Percentiles rank a stretch among this genome's conserved stretches.
phyloP scores from a whole-genome alignment of 2,797 vertebrate species.

The Sternotherus odoratus region DNA sequence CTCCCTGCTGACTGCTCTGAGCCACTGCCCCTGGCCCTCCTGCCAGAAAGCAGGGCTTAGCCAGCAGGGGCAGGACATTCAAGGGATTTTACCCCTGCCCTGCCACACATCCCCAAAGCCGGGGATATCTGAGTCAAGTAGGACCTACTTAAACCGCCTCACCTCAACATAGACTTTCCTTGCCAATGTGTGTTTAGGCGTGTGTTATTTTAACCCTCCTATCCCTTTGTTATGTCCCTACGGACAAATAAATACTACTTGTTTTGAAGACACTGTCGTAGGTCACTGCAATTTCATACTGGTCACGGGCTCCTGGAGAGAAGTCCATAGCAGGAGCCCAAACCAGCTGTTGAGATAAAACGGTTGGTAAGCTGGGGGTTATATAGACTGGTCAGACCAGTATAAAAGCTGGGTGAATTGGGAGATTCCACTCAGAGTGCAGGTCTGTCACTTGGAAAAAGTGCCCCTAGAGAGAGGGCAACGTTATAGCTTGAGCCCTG shows the following conservation, averaged over 20 bases:
- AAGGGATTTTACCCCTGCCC: no score
- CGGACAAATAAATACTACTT: background rate
- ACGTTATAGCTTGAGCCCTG: background rate
- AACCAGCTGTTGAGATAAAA: background rate
- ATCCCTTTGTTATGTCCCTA: background rate
- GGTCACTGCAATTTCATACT: background rate
- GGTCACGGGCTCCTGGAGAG: background rate
- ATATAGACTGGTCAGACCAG: background rate
- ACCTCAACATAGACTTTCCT: no score
- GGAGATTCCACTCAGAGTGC: background rate
- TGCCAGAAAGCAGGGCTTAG: no score
- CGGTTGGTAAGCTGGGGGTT: no score
- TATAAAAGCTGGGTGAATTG: background rate
- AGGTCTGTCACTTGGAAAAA: background rate
- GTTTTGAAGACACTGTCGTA: background rate
- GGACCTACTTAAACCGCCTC: background rate
- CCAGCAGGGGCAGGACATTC: no score
- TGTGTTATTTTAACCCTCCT: background rate
- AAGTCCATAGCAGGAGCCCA: background rate
- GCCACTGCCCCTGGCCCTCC: no score
- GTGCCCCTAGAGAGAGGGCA: background rate
- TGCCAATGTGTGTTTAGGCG: background rate
- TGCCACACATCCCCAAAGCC: background rate
- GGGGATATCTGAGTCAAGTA: background rate
- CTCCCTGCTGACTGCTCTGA: no score